phyloP scores from a whole-genome alignment of 2,888 invertebrate genomes.

The Neocrepidodera transversa region DNA sequence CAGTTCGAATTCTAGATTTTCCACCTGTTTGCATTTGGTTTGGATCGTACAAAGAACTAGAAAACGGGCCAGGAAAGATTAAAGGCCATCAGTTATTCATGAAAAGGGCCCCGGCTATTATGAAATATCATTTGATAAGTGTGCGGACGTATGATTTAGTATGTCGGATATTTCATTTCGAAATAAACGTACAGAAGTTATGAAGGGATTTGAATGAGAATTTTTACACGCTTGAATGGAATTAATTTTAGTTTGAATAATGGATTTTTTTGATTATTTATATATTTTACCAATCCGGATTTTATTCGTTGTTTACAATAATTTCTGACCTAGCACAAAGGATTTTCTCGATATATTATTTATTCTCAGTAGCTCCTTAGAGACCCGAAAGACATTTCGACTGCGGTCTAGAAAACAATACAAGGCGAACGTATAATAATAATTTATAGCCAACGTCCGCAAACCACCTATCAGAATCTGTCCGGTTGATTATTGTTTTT shows the following conservation, averaged over 20 bases:
- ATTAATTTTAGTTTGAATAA: too few relatives aligned
- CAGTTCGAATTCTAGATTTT: conserved; percentile 32
- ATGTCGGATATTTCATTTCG: conserved; percentile 11
- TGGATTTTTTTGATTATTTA: neutral
- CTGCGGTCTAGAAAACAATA: conserved; percentile 27
- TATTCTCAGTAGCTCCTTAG: conserved; percentile 8
- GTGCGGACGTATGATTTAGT: conserved; percentile 5
- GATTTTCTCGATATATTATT: neutral
- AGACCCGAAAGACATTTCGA: conserved; percentile 19
- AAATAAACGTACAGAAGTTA: neutral
- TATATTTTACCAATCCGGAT: too few relatives aligned
- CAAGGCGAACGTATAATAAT: conserved; percentile 9
- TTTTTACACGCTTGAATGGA: too few relatives aligned
- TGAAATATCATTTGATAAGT: conserved; percentile 13
- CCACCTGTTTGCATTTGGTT: conserved; percentile 35
- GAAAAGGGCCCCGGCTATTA: conserved; percentile 11
- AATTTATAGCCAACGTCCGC: conserved; percentile 24
- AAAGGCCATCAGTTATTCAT: conserved; percentile 30
- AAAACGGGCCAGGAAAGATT: conserved; percentile 30
- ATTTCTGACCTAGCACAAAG: too few relatives aligned
- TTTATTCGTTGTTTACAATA: too few relatives aligned
- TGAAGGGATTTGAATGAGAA: conserved; percentile 7
- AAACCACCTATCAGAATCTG: conserved; percentile 36
- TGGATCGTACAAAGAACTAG: conserved; percentile 29
- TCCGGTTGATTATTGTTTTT: conserved; percentile 42